Evolutionary conservation across 2,113 vertebrate genomes (phyloP), one percentile per base, ranked within the genome.

Genomic region (Aptenodytes patagonicus): DNA sequence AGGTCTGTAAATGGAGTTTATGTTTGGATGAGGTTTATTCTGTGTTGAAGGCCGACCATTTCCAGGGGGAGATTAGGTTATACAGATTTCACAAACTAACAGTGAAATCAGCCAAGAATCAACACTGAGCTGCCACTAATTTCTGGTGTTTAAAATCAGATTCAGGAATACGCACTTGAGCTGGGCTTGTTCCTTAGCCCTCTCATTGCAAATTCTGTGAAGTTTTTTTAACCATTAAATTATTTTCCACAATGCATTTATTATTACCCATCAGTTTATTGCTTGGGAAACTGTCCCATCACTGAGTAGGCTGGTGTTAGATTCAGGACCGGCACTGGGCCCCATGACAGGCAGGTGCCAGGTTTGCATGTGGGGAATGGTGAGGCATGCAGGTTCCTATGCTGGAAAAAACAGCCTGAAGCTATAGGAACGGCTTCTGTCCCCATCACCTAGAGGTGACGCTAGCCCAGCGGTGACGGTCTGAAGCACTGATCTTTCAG

Each of bases 371-470:
- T 13, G 17, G 11, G 31, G 51, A 87, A 49, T 2, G 24, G 21
- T 54, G 49, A 44, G 17, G 17, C 7, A 13, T 11, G 38, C 0
- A 0, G 15, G 17, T 14, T 80, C 24, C 81, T 42, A 0, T 9
- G 29, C 46, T 51, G 38, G 44, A 34, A 72, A 69, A 62, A 70
- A 4, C 6, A 34, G 9, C 8, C 61, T 10, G 19, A 83, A 79
- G 26, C 46, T 8, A 4, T 3, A 21, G 62, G 36, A 26, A 34
- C 3, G 17, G 22, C 17, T 79, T 83, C 51, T 44, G 13, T 75
- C 24, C 18, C 66, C 16, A 17, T 16, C 34, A n/a, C 32, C 36
- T 25, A 34, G 66, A 49, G 71, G 47, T 62, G 44, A 8, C 1
- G 2, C 21, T 10, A 49, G 46, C 36, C 52, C 57, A 76, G 42